Evolutionary conservation across 2,888 invertebrate genomes (phyloP), one percentile per base, ranked within the genome.

Genomic region (Cheilosia vernalis): DNA sequence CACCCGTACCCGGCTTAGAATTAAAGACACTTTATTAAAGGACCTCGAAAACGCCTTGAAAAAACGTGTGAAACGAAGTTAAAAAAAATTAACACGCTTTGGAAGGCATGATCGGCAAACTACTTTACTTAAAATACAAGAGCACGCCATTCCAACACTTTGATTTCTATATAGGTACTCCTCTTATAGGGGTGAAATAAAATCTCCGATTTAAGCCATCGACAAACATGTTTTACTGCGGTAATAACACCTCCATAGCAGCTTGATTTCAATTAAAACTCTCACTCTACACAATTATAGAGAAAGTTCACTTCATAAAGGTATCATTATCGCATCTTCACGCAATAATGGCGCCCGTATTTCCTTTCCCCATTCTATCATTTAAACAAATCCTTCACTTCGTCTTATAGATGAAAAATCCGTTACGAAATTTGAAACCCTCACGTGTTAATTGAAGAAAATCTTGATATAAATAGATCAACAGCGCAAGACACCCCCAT

Each of bases 381-480:
- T 30, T n/a, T 37, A 30, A 56, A 61, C 15, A 30, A 40, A 40
- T 47, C 70, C 61, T 70, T 82, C 13, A 3, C 37, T 37, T 37
- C 37, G 37, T 73, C 49, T 44, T 42, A 33, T 27, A 33, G 3
- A 4, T 47, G 42, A 27, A 80, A 79, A 74, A 60, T 80, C 69
- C 84, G 80, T 84, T 84, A 84, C 74, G 84, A 84, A 80, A 84
- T 60, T 49, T 10, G 80, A 84, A 64, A 80, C 84, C 73, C 74
- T 42, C 21, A 21, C 56, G 51, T 13, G 84, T 84, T 84, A 84
- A 84, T 84, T 84, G 80, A 66, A 63, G 5, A 56, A 61, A 49
- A 73, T 66, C 64, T 64, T 60, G 64, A 77, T 70, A 77, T 58
- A 74, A 70, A 80, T 64, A 80, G 74, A 67, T 58, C 44, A 61